phyloP scores from a whole-genome alignment of 2,797 vertebrate genomes.

The Mormyrus proboscirostris region DNA sequence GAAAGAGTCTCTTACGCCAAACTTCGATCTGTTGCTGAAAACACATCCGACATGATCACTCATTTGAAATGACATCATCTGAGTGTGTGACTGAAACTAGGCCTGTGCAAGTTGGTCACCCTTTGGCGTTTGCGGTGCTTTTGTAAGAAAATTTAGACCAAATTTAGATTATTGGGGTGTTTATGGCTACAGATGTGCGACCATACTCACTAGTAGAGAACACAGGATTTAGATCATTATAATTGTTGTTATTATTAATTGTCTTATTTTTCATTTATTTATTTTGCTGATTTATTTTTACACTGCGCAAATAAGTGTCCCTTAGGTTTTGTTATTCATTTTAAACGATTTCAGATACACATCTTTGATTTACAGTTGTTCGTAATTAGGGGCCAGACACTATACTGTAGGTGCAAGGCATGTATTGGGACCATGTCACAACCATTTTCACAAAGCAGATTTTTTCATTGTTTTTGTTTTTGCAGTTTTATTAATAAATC shows the following conservation, averaged over 20 bases:
- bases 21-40: not conserved
- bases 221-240: not conserved
- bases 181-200: not conserved
- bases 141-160: not conserved
- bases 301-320: not conserved
- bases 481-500: not conserved
- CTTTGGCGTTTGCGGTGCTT: not conserved
- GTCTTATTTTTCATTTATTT: not conserved
- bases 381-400: not conserved
- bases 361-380: not conserved
- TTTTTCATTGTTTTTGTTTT: not conserved
- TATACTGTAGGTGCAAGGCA: not conserved
- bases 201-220: not conserved
- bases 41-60: not conserved
- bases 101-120: not conserved
- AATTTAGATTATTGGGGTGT: not conserved
- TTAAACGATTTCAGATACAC: not conserved
- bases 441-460: not conserved
- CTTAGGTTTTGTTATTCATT: not conserved
- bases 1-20: not conserved
- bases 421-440: not conserved
- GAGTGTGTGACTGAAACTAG: not conserved
- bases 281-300: not conserved
- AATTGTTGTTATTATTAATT: not conserved
- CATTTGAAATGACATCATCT: not conserved